Evolutionary conservation across 2,113 vertebrate species (phyloP).

Genomic region (Oryzias celebensis): DNA sequence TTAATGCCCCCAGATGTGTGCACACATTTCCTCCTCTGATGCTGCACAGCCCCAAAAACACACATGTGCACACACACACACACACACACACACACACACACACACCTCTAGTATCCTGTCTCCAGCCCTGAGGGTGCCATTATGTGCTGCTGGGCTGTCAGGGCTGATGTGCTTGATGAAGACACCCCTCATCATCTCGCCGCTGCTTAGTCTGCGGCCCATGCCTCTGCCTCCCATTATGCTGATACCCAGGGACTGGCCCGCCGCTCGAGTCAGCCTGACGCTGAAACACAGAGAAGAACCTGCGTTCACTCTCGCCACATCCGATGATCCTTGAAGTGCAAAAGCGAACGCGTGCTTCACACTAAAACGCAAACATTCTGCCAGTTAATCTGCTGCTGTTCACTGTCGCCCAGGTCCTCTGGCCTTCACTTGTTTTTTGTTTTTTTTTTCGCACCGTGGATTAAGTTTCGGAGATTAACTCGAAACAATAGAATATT

Average conservation of each 20-base stretch:
- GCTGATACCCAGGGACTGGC: conserved; percentile 92
- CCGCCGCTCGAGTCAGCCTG: conserved; percentile 84
- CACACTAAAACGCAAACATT: conserved; percentile 27
- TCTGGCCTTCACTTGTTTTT: background rate
- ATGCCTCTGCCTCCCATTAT: conserved; percentile 96
- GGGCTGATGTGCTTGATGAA: conserved; percentile 95
- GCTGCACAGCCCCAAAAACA: background rate
- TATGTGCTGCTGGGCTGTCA: conserved; percentile 90
- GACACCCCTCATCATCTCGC: conserved; percentile 96
- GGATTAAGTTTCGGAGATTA: conserved; percentile 49
- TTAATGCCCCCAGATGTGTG: no score
- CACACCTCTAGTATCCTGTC: conserved; percentile 94
- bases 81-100: conserved; percentile 9
- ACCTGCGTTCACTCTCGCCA: conserved; percentile 11
- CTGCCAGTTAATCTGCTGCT: conserved; percentile 35
- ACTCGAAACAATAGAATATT: conserved; percentile 51
- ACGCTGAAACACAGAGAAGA: conserved; percentile 75
- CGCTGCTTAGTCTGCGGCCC: conserved; percentile 91
- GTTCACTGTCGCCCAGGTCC: conserved; percentile 8
- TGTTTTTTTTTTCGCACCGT: conserved; percentile 9
- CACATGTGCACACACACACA: background rate
- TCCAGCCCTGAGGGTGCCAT: conserved; percentile 88
- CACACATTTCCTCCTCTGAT: no score
- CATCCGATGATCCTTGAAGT: conserved; percentile 11
- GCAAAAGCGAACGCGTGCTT: conserved; percentile 9